These are phyloP conservation scores for Cardiocondyla obscurior DNA, from an alignment of 1,140 invertebrate genomes.

Conservation along the genomic window DNA sequence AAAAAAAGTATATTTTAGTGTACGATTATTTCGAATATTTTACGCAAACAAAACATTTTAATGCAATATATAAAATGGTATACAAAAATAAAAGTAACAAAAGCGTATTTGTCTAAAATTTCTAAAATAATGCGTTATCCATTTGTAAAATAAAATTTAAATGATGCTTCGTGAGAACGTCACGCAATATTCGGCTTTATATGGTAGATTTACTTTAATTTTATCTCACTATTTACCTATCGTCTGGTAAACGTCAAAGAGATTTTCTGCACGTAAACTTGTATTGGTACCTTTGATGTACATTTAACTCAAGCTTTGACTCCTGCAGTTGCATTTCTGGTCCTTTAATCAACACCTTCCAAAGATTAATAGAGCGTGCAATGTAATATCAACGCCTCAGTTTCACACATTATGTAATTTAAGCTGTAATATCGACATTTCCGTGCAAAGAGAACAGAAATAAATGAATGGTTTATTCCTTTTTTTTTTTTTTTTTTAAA, in stretches of 20 bases:
- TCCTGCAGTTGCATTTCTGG: constrained; percentile 4
- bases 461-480: not conserved
- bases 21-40: not conserved
- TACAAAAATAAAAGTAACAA: not conserved
- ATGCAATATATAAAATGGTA: not conserved
- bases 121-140: too few species aligned
- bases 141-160: constrained; percentile 6
- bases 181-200: not conserved
- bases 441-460: not conserved
- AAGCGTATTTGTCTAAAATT: not conserved
- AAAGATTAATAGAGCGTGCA: constrained; percentile 48
- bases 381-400: not conserved
- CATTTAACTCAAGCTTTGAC: constrained; percentile 47
- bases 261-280: not conserved
- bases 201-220: constrained; percentile 15
- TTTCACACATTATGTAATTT: not conserved
- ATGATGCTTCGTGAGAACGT: not conserved
- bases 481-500: too few species aligned
- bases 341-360: constrained; percentile 59
- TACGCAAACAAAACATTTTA: not conserved
- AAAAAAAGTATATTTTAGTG: not conserved
- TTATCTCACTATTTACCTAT: constrained; percentile 2
- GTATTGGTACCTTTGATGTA: constrained; percentile 49
- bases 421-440: not conserved
- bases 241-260: not conserved